Conservation (phyloP, 2,797 vertebrate species). For the Crocodylus rhombifer region DNA sequence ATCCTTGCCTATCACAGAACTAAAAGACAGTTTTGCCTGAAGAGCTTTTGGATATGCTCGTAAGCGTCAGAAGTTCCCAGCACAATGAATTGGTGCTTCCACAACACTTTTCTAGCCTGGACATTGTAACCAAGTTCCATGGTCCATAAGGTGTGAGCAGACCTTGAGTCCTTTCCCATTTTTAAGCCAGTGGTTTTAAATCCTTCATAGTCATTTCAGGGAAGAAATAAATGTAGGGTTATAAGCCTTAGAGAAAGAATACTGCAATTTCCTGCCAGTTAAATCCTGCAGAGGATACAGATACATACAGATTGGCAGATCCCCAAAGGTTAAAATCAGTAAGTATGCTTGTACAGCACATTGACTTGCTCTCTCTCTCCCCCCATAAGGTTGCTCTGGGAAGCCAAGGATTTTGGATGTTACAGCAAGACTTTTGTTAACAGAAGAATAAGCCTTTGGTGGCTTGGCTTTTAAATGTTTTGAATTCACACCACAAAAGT, state of each 20-base stretch:
- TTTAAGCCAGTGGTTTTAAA: constrained; percentile 6
- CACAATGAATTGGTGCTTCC: not conserved
- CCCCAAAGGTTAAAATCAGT: not conserved
- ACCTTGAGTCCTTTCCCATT: not conserved
- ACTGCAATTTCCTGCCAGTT: not conserved
- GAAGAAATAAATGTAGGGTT: not conserved
- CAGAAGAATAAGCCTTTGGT: not conserved
- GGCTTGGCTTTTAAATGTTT: not conserved
- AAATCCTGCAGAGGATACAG: not conserved
- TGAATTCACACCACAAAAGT: constrained; percentile 28
- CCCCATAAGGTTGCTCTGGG: not conserved
- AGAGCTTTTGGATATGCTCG: not conserved
- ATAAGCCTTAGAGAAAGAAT: not conserved
- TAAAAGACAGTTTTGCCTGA: not conserved
- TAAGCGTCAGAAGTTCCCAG: not conserved
- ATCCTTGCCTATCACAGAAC: too few relatives aligned
- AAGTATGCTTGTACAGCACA: rapidly evolving
- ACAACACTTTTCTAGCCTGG: not conserved
- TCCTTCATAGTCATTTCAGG: not conserved
- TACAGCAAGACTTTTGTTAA: constrained; percentile 29
- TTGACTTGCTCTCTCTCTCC: not conserved
- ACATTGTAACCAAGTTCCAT: not conserved
- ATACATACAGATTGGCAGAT: not conserved
- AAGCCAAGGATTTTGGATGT: not conserved
- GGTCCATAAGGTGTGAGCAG: not conserved